These are phyloP conservation scores for Ricordea florida DNA, from an alignment of 92 coral and sea anemone species.

Conservation along the genomic window DNA sequence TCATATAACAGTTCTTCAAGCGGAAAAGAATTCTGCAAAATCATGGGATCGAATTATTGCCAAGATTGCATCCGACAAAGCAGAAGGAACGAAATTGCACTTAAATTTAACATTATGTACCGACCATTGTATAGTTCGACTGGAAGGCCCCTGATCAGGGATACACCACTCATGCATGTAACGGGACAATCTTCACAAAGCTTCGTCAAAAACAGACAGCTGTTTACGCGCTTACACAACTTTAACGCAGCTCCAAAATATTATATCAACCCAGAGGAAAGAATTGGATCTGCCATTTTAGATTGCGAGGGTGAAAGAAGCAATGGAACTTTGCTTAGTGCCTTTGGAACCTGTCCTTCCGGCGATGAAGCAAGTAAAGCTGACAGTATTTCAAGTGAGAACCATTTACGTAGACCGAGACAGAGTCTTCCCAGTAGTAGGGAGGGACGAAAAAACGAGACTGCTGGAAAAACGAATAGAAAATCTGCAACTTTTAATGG, in stretches of 20 bases:
- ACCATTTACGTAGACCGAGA: too few relatives aligned
- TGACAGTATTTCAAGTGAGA: neutral
- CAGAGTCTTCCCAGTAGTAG: too few relatives aligned
- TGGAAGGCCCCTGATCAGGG: too few relatives aligned
- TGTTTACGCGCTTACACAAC: slow-evolving; percentile 7
- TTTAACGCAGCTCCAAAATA: neutral
- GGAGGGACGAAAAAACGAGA: neutral
- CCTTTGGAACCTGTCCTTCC: too few relatives aligned
- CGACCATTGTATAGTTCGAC: too few relatives aligned
- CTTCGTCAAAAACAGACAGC: neutral
- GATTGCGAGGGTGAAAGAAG: neutral
- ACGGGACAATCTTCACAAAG: neutral
- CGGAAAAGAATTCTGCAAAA: slow-evolving; percentile 17
- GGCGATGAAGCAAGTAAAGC: too few relatives aligned
- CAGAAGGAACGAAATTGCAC: neutral
- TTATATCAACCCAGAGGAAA: neutral
- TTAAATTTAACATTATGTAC: too few relatives aligned
- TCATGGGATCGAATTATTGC: slow-evolving; percentile 11
- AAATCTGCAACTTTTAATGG: slow-evolving; percentile 25
- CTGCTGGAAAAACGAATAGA: neutral
- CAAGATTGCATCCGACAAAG: neutral
- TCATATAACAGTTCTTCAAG: too few relatives aligned
- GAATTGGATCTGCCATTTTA: neutral
- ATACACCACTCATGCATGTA: too few relatives aligned
- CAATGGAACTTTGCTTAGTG: neutral